Evolutionary conservation across 2,888 invertebrate species (phyloP).

Genomic region (Scrobipalpa costella): DNA sequence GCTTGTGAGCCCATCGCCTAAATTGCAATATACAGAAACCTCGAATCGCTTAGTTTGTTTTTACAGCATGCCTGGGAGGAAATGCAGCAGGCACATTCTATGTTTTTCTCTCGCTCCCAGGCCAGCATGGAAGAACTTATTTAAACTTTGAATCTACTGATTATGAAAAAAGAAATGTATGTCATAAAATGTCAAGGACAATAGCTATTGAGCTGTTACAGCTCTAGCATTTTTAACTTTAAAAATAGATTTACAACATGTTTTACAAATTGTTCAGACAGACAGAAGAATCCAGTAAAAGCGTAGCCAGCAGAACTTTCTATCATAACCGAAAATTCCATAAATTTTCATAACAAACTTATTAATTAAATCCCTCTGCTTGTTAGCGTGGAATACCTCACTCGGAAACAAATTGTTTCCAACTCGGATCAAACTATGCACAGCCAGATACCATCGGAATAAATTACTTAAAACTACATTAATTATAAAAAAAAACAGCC

Average conservation of each 20-base stretch:
- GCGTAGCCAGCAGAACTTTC: conserved; percentile 8
- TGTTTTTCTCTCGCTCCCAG: too few species aligned
- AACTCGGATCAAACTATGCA: conserved; percentile 33
- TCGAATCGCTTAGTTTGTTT: too few species aligned
- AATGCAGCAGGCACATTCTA: too few species aligned
- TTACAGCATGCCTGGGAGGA: too few species aligned
- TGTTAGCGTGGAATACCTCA: conserved; percentile 52
- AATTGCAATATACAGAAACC: too few species aligned
- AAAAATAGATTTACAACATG: not conserved
- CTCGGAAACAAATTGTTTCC: conserved; percentile 65
- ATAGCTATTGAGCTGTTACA: too few species aligned
- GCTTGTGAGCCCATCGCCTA: too few species aligned
- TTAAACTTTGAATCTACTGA: too few species aligned
- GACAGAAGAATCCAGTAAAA: not conserved
- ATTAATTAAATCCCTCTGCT: conserved; percentile 64
- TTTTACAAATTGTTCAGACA: not conserved
- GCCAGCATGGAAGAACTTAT: too few species aligned
- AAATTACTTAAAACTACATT: conserved; percentile 68
- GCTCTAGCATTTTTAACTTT: too few species aligned
- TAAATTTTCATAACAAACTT: conserved; percentile 38
- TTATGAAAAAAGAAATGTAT: too few species aligned
- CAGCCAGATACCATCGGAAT: conserved; percentile 61
- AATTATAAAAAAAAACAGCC: conserved; percentile 55
- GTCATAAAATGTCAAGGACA: too few species aligned
- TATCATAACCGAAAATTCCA: conserved; percentile 22